Percentiles rank a stretch among this genome's conserved stretches.
Evolutionary conservation across 2,888 invertebrate species (phyloP).

Genomic region (Ochropacha duplaris): DNA sequence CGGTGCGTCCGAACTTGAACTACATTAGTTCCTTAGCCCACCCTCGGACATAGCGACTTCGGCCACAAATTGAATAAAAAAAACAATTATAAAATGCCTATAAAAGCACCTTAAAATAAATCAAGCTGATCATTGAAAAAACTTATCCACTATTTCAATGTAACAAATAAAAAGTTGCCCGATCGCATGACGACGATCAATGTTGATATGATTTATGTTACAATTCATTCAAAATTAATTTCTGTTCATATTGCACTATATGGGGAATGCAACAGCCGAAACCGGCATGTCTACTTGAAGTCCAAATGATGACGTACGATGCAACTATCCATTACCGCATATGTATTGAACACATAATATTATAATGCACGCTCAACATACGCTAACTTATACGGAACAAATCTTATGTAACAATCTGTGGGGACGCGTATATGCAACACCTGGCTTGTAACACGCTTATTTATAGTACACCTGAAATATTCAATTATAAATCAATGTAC

Average conservation of each 20-base stretch:
- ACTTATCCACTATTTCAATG: constrained; percentile 33
- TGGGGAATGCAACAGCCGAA: background rate
- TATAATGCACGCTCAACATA: constrained; percentile 27
- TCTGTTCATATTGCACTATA: background rate
- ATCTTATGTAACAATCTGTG: constrained; percentile 27
- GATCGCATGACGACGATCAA: background rate
- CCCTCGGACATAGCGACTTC: constrained; percentile 68
- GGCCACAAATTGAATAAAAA: constrained; percentile 60
- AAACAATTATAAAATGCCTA: constrained; percentile 56
- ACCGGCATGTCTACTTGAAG: background rate
- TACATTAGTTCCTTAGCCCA: constrained; percentile 57
- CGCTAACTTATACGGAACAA: constrained; percentile 34
- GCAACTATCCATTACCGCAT: background rate
- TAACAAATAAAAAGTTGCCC: constrained; percentile 25
- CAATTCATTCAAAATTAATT: background rate
- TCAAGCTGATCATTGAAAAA: constrained; percentile 44
- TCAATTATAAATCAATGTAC: constrained; percentile 3
- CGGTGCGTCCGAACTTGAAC: constrained; percentile 48
- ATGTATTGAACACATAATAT: constrained; percentile 34
- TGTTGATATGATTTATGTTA: background rate
- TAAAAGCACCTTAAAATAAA: constrained; percentile 58
- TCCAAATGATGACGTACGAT: background rate
- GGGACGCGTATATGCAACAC: constrained; percentile 15
- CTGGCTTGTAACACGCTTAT: background rate
- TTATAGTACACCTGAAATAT: background rate